Evolutionary conservation across 2,888 invertebrate genomes (phyloP), one percentile per base, ranked within the genome.

Genomic region (Lagria hirta): DNA sequence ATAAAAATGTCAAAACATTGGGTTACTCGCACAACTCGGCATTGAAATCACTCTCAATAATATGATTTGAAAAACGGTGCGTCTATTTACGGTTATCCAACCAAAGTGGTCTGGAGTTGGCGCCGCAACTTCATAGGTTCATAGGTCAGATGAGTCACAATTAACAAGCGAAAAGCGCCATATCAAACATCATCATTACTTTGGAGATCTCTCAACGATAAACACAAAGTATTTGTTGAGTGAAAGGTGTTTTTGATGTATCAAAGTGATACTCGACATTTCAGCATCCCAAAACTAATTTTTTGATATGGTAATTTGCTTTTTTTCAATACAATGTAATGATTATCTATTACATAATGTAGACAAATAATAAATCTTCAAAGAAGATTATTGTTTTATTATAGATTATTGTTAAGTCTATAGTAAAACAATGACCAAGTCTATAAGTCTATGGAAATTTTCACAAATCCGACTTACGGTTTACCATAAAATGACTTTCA

Each of bases 111-210:
- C 12, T 28, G 12, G 14, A 26, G 18, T 18, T 13, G 38, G 38
- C 29, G 15, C 29, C 38, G 29, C 29, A 14, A 16, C 17, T 27
- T 22, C 6, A 8, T 18, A 14, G 29, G 60, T 49, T 57, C 58
- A 56, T 37, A 54, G 60, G 55, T 60, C 57, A 55, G 47, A 55
- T 54, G 55, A 57, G 49, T 58, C 60, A 60, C 55, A 58, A 57
- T 55, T 60, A 60, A 57, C 49, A 51, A 57, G 55, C 53, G 49
- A 46, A 50, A 58, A 48, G 57, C 56, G 54, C 52, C 54, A n/a
- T 43, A 46, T 48, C 48, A 55, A 55, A 53, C 52, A 51, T 55
- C 51, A 53, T 49, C 47, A 38, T 38, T 38, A 38, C 29, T 18
- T 36, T 36, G 12, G 20, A 32, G 32, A 32, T 32, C 7, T 13